phyloP scores from a whole-genome alignment of 2,797 vertebrate species.

The Eulemur mongoz region DNA sequence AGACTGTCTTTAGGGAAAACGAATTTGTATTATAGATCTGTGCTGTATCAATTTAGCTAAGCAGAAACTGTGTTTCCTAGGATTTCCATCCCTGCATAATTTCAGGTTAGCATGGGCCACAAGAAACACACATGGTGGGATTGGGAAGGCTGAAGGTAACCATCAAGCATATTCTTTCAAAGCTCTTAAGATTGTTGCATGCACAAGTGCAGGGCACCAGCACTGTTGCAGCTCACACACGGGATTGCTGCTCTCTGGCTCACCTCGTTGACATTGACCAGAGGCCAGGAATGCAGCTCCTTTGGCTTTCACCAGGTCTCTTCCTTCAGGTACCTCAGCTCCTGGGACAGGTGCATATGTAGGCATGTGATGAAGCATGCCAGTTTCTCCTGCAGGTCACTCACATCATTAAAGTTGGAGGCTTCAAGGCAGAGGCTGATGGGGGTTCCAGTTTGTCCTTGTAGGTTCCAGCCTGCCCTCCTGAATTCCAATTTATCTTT shows the following conservation, averaged over 20 bases:
- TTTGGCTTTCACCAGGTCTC: too few relatives aligned
- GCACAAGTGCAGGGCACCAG: fast-evolving
- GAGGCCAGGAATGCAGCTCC: background rate
- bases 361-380: fast-evolving
- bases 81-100: background rate
- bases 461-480: background rate
- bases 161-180: too few relatives aligned
- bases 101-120: background rate
- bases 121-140: background rate
- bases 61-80: background rate
- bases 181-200: background rate
- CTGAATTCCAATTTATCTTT: background rate
- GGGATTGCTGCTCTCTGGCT: background rate
- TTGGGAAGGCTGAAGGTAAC: background rate
- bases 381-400: background rate
- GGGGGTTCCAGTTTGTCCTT: background rate
- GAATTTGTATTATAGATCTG: background rate
- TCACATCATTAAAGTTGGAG: background rate
- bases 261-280: fast-evolving
- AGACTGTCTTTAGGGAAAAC: background rate
- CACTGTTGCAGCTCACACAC: background rate
- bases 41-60: background rate
- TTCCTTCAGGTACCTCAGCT: background rate
- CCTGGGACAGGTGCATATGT: too few relatives aligned
- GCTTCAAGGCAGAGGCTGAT: background rate